Base-by-base conservation (phyloP, 2,888 invertebrate genomes). In the Schizotus pectinicornis region DNA sequence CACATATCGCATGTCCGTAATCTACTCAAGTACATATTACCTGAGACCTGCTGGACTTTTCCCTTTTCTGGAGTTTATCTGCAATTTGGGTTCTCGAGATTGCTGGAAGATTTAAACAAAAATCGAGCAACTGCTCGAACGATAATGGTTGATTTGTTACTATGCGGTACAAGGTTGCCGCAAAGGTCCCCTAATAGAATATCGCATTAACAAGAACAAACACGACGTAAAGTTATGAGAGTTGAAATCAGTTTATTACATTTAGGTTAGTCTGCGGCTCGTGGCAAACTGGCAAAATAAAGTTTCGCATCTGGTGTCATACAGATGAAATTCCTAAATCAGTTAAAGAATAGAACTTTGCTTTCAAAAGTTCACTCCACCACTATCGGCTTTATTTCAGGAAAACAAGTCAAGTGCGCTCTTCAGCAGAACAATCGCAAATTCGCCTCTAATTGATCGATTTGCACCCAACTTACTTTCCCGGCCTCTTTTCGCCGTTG, bases 301-400 rank as follows among this genome's bases (percentile, higher is more conserved):
- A 56, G 49, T 62, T 64, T 50, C 12, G n/a, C 35, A 32, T 55
- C 36, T 32, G 49, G 50, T 59, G 56, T 62, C 60, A 60, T 54
- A 50, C 53, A 56, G 58, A 60, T 53, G 60, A 56, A 58, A 62
- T 59, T 61, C 57, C 31, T 49, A 53, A 55, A 54, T 55, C 58
- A 52, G 56, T 58, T 56, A 53, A 49, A 56, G 59, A 56, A 54
- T 41, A 64, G 50, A 64, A 64, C 62, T 64, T 64, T 64, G 56
- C 64, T 64, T 56, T 64, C 56, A 64, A 61, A 62, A 57, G 56
- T 59, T 64, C 56, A 22, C 22, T 22, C 5, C 7, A 8, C 37
- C 46, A 52, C 53, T 53, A 53, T 53, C 43, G 38, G 38, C 37
- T 53, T 46, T 39, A 22, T 33, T 11, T 30, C 33, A 43, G 36